phyloP scores from a whole-genome alignment of 2,888 invertebrate genomes.

The Nemapogon koenigi region DNA sequence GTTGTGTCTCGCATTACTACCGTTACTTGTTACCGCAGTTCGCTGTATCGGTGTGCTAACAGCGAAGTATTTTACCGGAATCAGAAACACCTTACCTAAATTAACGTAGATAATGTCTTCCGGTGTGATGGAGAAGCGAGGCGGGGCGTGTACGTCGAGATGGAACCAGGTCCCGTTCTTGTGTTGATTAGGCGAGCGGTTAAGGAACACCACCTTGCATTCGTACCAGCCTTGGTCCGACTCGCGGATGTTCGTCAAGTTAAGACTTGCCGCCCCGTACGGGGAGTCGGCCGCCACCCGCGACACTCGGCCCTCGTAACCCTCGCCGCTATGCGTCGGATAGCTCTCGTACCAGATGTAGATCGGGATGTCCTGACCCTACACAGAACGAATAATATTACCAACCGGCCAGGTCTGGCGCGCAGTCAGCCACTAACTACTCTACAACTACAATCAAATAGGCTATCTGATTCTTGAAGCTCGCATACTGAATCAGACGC shows the following conservation, averaged over 20 bases:
- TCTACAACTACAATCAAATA: too few relatives aligned
- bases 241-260: conserved; percentile 92
- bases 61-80: too few relatives aligned
- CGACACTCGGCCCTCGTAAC: conserved; percentile 91
- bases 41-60: too few relatives aligned
- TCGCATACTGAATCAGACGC: too few relatives aligned
- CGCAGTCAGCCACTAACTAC: too few relatives aligned
- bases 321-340: conserved; percentile 94
- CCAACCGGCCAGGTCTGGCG: too few relatives aligned
- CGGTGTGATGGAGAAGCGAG: conserved; percentile 93
- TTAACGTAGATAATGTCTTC: conserved; percentile 97
- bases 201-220: conserved; percentile 94
- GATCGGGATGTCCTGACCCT: conserved; percentile 96
- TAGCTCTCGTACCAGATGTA: conserved; percentile 99
- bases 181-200: conserved; percentile 89
- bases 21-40: too few relatives aligned
- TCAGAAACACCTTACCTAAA: conserved; percentile 72
- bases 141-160: conserved; percentile 96
- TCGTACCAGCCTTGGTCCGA: conserved; percentile 95
- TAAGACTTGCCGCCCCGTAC: conserved; percentile 92
- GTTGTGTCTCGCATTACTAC: too few relatives aligned
- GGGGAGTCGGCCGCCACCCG: conserved; percentile 87
- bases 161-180: conserved; percentile 98
- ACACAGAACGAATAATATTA: conserved; percentile 44
- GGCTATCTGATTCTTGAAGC: too few relatives aligned